These are phyloP conservation scores for Sebastes itinus DNA, from an alignment of 2,797 vertebrate genomes.

Conservation along the genomic window DNA sequence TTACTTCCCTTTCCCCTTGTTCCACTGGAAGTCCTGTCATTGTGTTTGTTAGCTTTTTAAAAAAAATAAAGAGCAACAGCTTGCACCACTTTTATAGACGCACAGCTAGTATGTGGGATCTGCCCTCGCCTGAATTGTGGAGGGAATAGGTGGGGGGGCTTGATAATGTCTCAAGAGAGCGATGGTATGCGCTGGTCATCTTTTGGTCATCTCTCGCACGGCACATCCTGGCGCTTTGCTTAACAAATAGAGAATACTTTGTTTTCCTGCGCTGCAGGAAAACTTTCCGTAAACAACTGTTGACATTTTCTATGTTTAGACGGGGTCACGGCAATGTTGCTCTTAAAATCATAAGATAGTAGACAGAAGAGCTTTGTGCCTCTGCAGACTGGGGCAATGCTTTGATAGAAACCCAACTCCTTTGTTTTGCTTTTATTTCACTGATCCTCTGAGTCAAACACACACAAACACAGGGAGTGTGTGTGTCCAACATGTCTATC, in stretches of 20 bases:
- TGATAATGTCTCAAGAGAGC: slow-evolving; percentile 55
- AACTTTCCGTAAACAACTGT: slow-evolving; percentile 73
- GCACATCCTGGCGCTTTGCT: slow-evolving; percentile 42
- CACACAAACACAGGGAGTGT: not conserved
- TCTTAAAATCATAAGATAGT: slow-evolving; percentile 9
- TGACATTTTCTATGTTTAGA: slow-evolving; percentile 62
- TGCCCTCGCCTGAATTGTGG: slow-evolving; percentile 5
- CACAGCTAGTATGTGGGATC: slow-evolving; percentile 11
- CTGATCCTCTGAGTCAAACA: not conserved
- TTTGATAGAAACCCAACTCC: slow-evolving; percentile 26
- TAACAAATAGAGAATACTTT: slow-evolving; percentile 45
- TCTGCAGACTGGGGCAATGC: not conserved
- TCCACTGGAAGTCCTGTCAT: slow-evolving; percentile 66
- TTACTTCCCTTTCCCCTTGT: slow-evolving; percentile 50
- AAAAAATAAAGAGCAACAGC: slow-evolving; percentile 9
- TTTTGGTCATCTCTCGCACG: slow-evolving; percentile 53
- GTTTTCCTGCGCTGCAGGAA: slow-evolving; percentile 36
- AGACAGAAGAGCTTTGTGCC: slow-evolving; percentile 20
- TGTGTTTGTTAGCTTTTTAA: slow-evolving; percentile 47
- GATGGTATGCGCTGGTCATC: slow-evolving; percentile 66
- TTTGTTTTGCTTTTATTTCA: not conserved
- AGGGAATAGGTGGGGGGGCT: slow-evolving; percentile 11
- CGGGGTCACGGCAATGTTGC: slow-evolving; percentile 12
- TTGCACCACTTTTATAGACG: slow-evolving; percentile 8
- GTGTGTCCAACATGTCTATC: not conserved